phyloP scores from a whole-genome alignment of 2,888 invertebrate species.

The Polia nebulosa region DNA sequence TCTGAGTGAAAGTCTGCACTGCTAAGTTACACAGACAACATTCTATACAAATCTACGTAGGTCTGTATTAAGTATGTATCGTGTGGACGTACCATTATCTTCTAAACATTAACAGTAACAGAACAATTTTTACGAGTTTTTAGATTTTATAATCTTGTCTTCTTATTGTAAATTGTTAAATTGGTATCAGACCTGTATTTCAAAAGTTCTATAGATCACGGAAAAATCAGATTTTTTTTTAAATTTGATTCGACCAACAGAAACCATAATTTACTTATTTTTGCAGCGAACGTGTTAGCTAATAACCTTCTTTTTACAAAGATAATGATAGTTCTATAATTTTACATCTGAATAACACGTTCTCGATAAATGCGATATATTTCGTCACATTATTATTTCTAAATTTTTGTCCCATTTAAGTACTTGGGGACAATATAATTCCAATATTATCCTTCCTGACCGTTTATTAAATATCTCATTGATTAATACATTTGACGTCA shows the following conservation, averaged over 20 bases:
- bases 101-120: no score
- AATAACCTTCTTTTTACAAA: background rate
- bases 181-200: background rate
- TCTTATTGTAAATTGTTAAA: no score
- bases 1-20: no score
- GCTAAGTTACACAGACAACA: no score
- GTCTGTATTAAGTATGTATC: no score
- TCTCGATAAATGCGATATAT: constrained; percentile 20
- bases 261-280: background rate
- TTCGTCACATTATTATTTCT: constrained; percentile 19
- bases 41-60: no score
- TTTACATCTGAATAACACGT: background rate
- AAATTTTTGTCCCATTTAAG: background rate
- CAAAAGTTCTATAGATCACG: background rate
- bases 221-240: background rate
- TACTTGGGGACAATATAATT: background rate
- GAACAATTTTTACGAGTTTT: no score
- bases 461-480: constrained; percentile 37
- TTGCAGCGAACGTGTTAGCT: constrained; percentile 19
- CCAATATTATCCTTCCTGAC: constrained; percentile 31
- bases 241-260: no score
- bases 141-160: no score
- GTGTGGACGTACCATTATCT: no score
- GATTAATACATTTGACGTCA: constrained; percentile 51
- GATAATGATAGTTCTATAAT: background rate